A percentile compares a stretch with the other conserved stretches of the same genome.
Evolutionary conservation across 2,113 vertebrate genomes (phyloP).

Genomic region (Phylloscopus whistleri): DNA sequence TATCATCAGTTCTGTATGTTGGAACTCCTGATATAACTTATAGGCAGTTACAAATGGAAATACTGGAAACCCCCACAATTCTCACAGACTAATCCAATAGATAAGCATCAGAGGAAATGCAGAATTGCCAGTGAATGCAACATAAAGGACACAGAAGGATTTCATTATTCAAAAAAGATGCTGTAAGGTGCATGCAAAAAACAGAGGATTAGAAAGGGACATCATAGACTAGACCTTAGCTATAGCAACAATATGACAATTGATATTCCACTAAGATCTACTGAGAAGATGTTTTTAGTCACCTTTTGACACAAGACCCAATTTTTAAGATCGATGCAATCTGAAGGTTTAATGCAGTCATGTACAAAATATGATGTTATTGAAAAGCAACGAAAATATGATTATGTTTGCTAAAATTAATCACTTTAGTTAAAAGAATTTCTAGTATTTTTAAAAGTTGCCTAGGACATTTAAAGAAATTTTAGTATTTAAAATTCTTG

Average conservation of each 20-base stretch:
- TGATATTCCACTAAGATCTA: background rate
- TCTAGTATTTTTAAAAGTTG: background rate
- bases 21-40: accelerated
- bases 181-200: background rate
- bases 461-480: background rate
- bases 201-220: background rate
- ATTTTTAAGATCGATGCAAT: background rate
- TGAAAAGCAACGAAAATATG: background rate
- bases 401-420: background rate
- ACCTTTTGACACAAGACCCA: background rate
- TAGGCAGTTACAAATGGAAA: background rate
- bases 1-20: background rate
- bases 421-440: background rate
- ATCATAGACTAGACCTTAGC: background rate
- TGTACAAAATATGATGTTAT: background rate
- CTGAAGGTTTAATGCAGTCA: background rate
- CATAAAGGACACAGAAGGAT: background rate
- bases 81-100: background rate
- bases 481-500: background rate
- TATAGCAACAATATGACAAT: background rate
- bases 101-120: background rate
- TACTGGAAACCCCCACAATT: background rate
- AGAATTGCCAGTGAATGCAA: background rate
- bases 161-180: background rate
- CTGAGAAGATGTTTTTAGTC: background rate